A percentile compares a stretch with the other conserved stretches of the same genome.
Conservation (phyloP, 2,113 vertebrate species). For the Tachysurus fulvidraco region DNA sequence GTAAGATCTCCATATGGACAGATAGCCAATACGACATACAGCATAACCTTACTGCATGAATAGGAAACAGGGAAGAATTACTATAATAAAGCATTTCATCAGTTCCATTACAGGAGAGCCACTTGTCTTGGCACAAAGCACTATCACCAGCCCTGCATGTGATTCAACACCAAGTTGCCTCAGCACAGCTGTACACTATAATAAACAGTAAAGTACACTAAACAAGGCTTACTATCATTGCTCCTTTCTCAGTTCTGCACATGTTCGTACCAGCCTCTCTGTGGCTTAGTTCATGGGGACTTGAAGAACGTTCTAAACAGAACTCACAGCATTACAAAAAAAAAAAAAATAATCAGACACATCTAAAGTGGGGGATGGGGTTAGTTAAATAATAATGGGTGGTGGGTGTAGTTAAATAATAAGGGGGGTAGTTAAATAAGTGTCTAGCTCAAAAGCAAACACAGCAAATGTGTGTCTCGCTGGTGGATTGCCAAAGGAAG, state of each 20-base stretch:
- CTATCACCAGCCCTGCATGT: not conserved
- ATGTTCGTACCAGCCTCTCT: conserved; percentile 45
- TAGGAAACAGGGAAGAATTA: not conserved
- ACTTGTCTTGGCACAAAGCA: not conserved
- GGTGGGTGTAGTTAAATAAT: no score
- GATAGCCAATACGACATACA: not conserved
- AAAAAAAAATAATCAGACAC: no score
- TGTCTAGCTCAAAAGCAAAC: conserved; percentile 2
- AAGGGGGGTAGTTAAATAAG: not conserved
- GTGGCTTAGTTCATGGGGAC: not conserved
- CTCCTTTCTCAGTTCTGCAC: conserved; percentile 23
- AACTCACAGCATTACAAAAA: not conserved
- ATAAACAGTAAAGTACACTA: conserved; percentile 16
- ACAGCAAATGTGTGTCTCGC: not conserved
- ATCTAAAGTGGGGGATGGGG: not conserved
- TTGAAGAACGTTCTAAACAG: conserved; percentile 6
- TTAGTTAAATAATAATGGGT: no score
- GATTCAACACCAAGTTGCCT: conserved; percentile 32
- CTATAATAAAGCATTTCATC: not conserved
- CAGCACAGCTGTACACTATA: conserved; percentile 31
- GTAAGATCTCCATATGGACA: not conserved
- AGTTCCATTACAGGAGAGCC: not conserved
- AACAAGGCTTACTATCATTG: conserved; percentile 36
- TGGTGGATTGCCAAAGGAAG: not conserved
- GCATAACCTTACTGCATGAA: not conserved